A percentile compares a stretch with the other conserved stretches of the same genome.
Evolutionary conservation across 2,113 vertebrate species (phyloP).

Genomic region (Sigmodon hispidus): DNA sequence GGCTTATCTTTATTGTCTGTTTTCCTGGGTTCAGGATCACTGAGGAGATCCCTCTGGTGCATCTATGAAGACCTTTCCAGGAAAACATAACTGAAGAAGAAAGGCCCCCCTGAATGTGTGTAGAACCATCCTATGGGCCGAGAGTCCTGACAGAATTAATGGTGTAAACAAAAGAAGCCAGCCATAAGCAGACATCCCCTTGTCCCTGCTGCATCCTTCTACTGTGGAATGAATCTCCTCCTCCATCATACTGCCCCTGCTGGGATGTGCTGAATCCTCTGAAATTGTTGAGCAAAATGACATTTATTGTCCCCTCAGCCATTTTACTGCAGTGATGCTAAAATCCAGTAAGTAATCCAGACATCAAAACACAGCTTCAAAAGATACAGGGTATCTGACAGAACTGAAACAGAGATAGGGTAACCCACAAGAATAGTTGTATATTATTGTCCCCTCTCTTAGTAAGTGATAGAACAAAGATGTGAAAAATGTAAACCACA

Average conservation of each 20-base stretch:
- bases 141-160: neutral
- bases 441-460: neutral
- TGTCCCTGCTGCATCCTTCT: neutral
- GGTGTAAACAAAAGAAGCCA: neutral
- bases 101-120: neutral
- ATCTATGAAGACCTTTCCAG: neutral
- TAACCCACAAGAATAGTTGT: neutral
- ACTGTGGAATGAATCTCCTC: too few species aligned
- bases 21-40: neutral
- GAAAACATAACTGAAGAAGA: neutral
- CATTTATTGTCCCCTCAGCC: neutral
- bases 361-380: constrained; percentile 2
- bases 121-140: neutral
- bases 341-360: too few species aligned
- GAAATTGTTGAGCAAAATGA: neutral
- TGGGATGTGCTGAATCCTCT: neutral
- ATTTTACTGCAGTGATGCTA: neutral
- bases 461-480: neutral
- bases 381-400: neutral
- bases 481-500: neutral
- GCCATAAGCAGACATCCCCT: neutral
- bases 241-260: neutral
- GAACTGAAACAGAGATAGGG: neutral
- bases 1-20: neutral
- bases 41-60: neutral